Percentiles rank a stretch among this genome's conserved stretches.
Evolutionary conservation across 2,888 invertebrate species (phyloP).

Genomic region (Crossocerus cetratus): DNA sequence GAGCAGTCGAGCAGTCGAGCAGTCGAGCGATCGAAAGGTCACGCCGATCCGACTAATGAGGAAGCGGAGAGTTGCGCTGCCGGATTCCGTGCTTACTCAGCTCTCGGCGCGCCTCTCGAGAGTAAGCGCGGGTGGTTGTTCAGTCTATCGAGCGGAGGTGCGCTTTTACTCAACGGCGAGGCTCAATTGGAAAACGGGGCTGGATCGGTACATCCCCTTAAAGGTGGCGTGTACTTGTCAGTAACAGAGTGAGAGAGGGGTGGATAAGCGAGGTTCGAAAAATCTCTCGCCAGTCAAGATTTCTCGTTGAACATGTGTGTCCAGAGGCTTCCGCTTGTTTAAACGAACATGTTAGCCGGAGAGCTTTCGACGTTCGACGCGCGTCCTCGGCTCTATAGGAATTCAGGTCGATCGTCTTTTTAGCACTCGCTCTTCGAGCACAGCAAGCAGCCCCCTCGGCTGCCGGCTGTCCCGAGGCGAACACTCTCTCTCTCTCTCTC

Average conservation of each 20-base stretch:
- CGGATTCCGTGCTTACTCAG: too few relatives aligned
- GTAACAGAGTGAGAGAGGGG: not conserved
- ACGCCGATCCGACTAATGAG: too few relatives aligned
- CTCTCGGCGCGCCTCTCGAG: too few relatives aligned
- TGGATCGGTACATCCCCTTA: not conserved
- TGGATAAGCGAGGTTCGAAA: not conserved
- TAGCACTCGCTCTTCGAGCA: slow-evolving; percentile 3
- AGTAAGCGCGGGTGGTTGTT: too few relatives aligned
- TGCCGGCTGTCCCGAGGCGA: not conserved
- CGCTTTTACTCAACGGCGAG: too few relatives aligned
- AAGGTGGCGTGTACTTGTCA: not conserved
- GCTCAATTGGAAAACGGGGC: not conserved
- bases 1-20: too few relatives aligned
- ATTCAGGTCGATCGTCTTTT: slow-evolving; percentile 1
- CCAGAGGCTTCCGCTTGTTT: not conserved
- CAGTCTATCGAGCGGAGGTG: too few relatives aligned
- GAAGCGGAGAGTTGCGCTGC: too few relatives aligned
- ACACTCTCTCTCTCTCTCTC: not conserved
- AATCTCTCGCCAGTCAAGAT: not conserved
- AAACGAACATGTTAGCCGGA: not conserved
- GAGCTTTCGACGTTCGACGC: not conserved
- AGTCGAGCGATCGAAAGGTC: too few relatives aligned
- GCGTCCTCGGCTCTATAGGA: not conserved
- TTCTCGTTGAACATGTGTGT: too few relatives aligned
- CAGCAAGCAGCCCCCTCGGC: not conserved